Evolutionary conservation across 2,888 invertebrate genomes (phyloP), one percentile per base, ranked within the genome.

Genomic region (Choristoneura rosaceana): DNA sequence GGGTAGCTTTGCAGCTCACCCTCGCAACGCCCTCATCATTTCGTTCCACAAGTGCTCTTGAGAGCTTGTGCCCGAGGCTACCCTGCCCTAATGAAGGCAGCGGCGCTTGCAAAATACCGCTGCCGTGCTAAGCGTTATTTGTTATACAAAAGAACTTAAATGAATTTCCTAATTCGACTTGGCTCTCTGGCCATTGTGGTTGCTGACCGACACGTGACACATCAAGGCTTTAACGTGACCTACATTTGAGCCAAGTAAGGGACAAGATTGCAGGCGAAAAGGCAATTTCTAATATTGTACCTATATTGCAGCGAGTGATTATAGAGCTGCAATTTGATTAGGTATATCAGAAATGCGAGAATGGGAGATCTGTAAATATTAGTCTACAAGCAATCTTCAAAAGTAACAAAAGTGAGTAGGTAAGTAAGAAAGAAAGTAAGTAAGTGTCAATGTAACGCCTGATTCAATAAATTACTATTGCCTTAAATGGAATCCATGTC

Each of bases 71-170:
- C n/a, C 61, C 17, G 43, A 61, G 59, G 59, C 34, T 59, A 59
- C n/a, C 34, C 62, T 58, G 59, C 64, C 59, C 63, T 64, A 69
- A 73, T 64, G 73, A 73, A 68, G 62, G 70, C 58, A 1, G 58
- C 12, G 34, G 50, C 33, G 43, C 55, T 73, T 69, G 73, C 73
- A 64, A 69, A 69, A 59, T 59, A 73, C 73, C 64, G 43, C 68
- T 52, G 60, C 73, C 60, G 69, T 59, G 68, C 59, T 17, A 41
- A 63, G 14, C 41, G 47, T 71, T 71, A 71, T 71, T 71, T 71
- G 66, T 68, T 64, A 60, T 73, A 60, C 64, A 69, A 73, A 69
- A 73, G 73, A 68, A 68, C 58, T 52, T 34, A 71, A 71, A 68
- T 59, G 47, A 71, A 68, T 71, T 71, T 71, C 68, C 41, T 55